Conservation (phyloP, 2,888 invertebrate species). For the Zhuqinia jingwanae region DNA sequence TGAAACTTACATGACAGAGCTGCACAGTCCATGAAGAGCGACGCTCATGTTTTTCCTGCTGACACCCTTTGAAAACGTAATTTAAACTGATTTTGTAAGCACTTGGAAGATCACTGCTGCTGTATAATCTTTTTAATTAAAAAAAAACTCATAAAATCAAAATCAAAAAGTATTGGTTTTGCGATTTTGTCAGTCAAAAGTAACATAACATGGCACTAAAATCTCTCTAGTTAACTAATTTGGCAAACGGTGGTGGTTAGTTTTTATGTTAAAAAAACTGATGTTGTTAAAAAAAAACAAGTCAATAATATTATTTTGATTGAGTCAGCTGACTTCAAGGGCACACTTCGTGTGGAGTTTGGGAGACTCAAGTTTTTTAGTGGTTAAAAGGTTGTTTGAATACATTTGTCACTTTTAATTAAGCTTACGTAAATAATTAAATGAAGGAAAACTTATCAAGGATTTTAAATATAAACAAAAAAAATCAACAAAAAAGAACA, state of each 20-base stretch:
- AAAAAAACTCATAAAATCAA: not conserved
- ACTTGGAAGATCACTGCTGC: not conserved
- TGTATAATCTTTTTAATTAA: not conserved
- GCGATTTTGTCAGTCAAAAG: constrained; percentile 10
- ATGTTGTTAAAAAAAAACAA: not conserved
- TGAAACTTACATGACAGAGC: no score
- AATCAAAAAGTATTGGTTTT: not conserved
- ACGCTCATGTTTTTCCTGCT: no score
- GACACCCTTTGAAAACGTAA: no score
- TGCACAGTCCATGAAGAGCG: no score
- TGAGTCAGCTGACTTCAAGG: not conserved
- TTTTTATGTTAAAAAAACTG: not conserved
- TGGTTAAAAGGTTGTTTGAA: no score
- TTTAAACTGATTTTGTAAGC: not conserved
- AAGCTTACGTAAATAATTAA: no score
- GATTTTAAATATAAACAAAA: no score
- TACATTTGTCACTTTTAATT: no score
- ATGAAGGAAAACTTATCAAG: no score
- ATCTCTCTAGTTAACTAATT: not conserved
- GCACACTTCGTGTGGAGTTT: no score
- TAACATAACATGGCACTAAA: constrained; percentile 18
- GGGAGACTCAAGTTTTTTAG: no score
- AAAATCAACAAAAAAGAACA: no score
- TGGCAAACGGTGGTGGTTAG: not conserved
- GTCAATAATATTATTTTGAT: not conserved